A percentile compares a stretch with the other conserved stretches of the same genome.
Evolutionary conservation across 2,113 vertebrate genomes (phyloP).

Genomic region (Pungitius pungitius): DNA sequence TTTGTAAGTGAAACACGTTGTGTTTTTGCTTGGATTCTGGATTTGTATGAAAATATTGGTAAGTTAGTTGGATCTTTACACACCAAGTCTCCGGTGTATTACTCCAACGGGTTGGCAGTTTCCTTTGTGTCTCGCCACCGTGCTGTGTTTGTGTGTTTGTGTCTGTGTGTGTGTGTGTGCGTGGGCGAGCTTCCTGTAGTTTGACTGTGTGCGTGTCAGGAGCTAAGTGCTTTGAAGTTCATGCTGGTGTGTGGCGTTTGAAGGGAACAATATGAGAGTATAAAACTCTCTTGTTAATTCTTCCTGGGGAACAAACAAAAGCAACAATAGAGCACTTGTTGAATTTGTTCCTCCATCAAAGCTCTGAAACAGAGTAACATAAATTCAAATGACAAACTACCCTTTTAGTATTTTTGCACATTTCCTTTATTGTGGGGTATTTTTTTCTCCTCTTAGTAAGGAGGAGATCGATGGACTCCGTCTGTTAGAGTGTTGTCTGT

Average conservation of each 20-base stretch:
- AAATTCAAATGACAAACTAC: slow-evolving; percentile 8
- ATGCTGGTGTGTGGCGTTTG: slow-evolving; percentile 55
- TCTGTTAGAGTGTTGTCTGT: background rate
- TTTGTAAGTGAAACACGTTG: slow-evolving; percentile 36
- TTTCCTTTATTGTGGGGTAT: background rate
- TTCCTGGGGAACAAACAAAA: slow-evolving; percentile 57
- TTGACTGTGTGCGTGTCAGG: slow-evolving; percentile 35
- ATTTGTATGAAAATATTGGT: slow-evolving; percentile 68
- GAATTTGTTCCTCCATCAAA: slow-evolving; percentile 33
- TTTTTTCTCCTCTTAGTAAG: background rate
- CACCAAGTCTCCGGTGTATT: slow-evolving; percentile 20
- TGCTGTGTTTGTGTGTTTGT: slow-evolving; percentile 5
- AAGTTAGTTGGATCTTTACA: slow-evolving; percentile 58
- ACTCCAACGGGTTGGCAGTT: slow-evolving; percentile 56
- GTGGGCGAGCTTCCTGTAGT: slow-evolving; percentile 11
- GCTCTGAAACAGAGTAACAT: slow-evolving; percentile 3
- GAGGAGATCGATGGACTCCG: background rate
- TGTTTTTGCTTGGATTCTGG: slow-evolving; percentile 37
- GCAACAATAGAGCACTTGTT: slow-evolving; percentile 64
- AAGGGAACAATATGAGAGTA: slow-evolving; percentile 52
- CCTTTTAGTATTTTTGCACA: slow-evolving; percentile 9
- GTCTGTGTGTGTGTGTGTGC: slow-evolving; percentile 17
- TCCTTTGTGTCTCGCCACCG: slow-evolving; percentile 29
- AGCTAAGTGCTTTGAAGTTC: slow-evolving; percentile 72
- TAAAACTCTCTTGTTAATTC: slow-evolving; percentile 53